phyloP scores from a whole-genome alignment of 2,888 invertebrate species.

The Amphiduros pacificus region DNA sequence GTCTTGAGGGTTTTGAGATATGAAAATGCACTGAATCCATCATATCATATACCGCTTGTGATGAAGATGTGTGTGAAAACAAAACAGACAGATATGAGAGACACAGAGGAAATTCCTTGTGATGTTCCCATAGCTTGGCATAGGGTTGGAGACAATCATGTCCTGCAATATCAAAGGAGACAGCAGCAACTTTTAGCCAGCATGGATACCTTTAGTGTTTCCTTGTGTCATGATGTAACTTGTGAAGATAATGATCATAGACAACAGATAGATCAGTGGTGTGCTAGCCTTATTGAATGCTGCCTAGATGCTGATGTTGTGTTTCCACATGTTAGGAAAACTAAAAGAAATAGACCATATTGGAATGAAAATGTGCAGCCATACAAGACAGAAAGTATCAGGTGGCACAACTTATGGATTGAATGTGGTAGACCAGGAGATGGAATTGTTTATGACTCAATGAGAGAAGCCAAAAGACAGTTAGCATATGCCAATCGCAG shows the following conservation, averaged over 20 bases:
- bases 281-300: neutral
- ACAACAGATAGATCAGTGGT: neutral
- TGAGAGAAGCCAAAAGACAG: neutral
- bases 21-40: no score
- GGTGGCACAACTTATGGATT: slow-evolving; percentile 1
- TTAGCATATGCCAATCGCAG: neutral
- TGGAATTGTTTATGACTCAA: neutral
- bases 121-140: no score
- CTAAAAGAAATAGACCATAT: neutral
- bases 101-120: no score
- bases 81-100: no score
- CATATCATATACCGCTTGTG: no score
- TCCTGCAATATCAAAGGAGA: no score
- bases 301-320: neutral
- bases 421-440: neutral
- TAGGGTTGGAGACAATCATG: no score
- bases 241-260: neutral
- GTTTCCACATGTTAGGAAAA: neutral
- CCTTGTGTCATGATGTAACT: no score
- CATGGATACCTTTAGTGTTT: no score
- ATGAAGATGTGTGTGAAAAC: no score
- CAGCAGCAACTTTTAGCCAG: no score
- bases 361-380: neutral
- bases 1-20: no score
- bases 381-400: neutral